Conservation (phyloP, 2,888 invertebrate genomes). For the Conus canariensis region DNA sequence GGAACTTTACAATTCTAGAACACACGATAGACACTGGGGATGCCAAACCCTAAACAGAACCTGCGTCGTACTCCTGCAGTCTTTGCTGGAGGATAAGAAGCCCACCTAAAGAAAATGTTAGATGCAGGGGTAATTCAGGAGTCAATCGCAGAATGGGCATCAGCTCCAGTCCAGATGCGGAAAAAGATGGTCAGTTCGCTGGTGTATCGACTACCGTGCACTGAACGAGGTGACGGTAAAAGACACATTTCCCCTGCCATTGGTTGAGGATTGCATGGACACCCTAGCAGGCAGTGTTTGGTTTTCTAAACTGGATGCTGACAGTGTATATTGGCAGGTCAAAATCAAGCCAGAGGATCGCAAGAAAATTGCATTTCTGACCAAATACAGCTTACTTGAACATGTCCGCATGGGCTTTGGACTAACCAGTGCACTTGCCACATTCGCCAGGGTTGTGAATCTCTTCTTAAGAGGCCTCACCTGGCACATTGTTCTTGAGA, state of each 20-base stretch:
- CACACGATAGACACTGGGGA: neutral
- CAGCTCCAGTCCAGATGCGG: neutral
- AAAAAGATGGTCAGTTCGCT: neutral
- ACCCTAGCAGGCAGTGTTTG: neutral
- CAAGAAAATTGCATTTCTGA: slow-evolving; percentile 55
- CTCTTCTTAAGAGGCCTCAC: slow-evolving; percentile 48
- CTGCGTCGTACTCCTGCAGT: slow-evolving; percentile 1
- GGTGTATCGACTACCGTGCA: slow-evolving; percentile 26
- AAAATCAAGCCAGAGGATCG: slow-evolving; percentile 40
- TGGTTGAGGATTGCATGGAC: slow-evolving; percentile 16
- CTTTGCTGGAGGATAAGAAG: slow-evolving; percentile 8
- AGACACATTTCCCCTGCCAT: slow-evolving; percentile 24
- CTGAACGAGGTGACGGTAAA: slow-evolving; percentile 8
- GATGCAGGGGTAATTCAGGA: slow-evolving; percentile 17
- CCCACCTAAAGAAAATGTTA: neutral
- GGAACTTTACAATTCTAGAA: neutral
- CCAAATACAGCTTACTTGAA: slow-evolving; percentile 54
- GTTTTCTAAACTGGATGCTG: neutral
- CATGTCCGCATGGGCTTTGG: slow-evolving; percentile 54
- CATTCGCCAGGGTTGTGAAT: slow-evolving; percentile 49
- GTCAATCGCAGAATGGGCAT: neutral
- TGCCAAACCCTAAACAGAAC: neutral
- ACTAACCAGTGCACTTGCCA: slow-evolving; percentile 54
- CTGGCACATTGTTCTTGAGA: slow-evolving; percentile 53
- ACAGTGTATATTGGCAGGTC: slow-evolving; percentile 52